These are phyloP conservation scores for Rutilus rutilus DNA, from an alignment of 2,113 vertebrate species.

Conservation along the genomic window DNA sequence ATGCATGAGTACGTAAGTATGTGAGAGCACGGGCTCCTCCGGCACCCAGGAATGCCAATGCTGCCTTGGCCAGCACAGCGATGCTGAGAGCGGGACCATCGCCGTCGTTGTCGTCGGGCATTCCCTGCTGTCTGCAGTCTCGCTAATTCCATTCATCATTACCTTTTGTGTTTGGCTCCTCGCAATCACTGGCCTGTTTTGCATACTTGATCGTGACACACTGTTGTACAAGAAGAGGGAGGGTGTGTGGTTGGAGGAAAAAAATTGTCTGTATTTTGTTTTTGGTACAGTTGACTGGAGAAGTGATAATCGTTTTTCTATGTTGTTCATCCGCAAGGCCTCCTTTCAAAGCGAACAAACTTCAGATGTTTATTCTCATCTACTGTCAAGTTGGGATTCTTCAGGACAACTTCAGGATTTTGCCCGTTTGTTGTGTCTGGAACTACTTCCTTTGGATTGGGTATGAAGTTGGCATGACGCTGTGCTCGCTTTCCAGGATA, in stretches of 20 bases:
- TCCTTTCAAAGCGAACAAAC: conserved; percentile 17
- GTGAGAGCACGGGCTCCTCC: conserved; percentile 57
- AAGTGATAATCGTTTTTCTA: conserved; percentile 14
- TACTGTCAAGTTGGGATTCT: neutral
- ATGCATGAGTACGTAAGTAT: conserved; percentile 61
- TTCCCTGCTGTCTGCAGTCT: conserved; percentile 17
- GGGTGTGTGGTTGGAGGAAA: conserved; percentile 15
- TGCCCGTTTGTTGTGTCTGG: conserved; percentile 31
- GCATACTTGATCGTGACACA: conserved; percentile 71
- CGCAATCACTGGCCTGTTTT: conserved; percentile 70
- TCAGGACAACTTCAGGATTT: conserved; percentile 40
- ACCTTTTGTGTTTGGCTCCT: conserved; percentile 55
- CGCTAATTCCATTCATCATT: conserved; percentile 48
- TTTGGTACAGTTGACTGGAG: conserved; percentile 48
- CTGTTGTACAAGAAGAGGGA: conserved; percentile 60
- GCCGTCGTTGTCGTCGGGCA: neutral
- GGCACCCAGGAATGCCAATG: conserved; percentile 69
- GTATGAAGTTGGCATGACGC: neutral
- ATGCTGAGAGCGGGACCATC: conserved; percentile 49
- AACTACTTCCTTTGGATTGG: conserved; percentile 8
- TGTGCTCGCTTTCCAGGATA: conserved; percentile 23
- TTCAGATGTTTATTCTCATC: conserved; percentile 44
- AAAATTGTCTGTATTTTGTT: conserved; percentile 12
- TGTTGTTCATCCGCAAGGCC: conserved; percentile 55
- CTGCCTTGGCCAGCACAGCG: conserved; percentile 64